Evolutionary conservation across 2,797 vertebrate genomes (phyloP).

Genomic region (Molothrus aeneus): DNA sequence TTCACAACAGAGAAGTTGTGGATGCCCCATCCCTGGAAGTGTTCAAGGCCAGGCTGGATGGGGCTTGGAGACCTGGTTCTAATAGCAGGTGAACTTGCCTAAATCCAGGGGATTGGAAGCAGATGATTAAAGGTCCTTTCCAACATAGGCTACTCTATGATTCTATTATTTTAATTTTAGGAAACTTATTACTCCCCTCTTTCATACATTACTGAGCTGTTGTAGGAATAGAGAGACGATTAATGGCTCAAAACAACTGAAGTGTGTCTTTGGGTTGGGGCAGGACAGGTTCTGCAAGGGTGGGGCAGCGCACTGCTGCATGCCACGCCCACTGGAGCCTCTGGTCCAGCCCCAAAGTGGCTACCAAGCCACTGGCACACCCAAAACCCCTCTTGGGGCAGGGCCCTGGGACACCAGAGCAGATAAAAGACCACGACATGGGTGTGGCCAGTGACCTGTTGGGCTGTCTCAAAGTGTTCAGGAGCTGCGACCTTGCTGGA

Average conservation of each 20-base stretch:
- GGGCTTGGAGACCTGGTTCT: neutral
- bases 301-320: neutral
- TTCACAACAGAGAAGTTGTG: neutral
- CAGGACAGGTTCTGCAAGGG: neutral
- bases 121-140: neutral
- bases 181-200: neutral
- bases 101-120: neutral
- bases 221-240: neutral
- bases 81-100: neutral
- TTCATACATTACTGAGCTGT: neutral
- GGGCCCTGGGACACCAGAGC: neutral
- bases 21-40: neutral
- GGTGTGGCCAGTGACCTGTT: fast-evolving
- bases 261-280: neutral
- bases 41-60: neutral
- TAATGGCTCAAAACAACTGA: neutral
- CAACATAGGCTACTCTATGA: neutral
- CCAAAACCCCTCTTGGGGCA: neutral
- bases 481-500: no score
- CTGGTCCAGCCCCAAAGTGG: neutral
- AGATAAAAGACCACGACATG: fast-evolving
- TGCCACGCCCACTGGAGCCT: neutral
- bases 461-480: neutral
- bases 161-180: neutral
- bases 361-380: neutral